Percentiles rank a stretch among this genome's conserved stretches.
phyloP scores from a whole-genome alignment of 2,888 invertebrate species.

The Actias luna region DNA sequence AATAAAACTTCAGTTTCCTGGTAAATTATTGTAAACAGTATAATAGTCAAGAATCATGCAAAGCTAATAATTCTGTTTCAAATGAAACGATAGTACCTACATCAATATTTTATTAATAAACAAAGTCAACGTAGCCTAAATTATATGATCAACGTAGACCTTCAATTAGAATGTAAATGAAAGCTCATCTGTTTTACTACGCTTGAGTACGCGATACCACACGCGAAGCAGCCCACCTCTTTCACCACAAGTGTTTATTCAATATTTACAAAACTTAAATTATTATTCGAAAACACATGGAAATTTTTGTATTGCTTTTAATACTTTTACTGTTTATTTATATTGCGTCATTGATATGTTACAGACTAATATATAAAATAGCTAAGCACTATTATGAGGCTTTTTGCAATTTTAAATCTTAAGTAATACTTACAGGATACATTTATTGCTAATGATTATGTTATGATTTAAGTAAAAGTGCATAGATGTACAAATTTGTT shows the following conservation, averaged over 20 bases:
- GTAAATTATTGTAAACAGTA: neutral
- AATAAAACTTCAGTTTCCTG: no score
- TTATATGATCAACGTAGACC: neutral
- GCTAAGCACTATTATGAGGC: no score
- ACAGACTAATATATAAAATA: no score
- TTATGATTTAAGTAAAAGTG: no score
- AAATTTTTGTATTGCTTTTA: neutral
- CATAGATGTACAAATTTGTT: no score
- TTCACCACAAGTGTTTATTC: neutral
- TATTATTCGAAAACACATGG: neutral
- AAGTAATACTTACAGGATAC: no score
- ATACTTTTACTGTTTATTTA: neutral
- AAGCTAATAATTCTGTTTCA: neutral
- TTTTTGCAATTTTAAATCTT: no score
- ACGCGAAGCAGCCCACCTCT: neutral
- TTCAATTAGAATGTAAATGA: constrained; percentile 11
- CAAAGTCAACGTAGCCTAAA: constrained; percentile 3
- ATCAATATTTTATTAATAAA: constrained; percentile 6
- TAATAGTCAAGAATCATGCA: neutral
- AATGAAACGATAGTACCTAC: neutral
- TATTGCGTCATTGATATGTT: no score
- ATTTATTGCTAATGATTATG: no score
- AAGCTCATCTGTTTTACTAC: constrained; percentile 10
- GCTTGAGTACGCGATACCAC: neutral
- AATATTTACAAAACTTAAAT: neutral